Conservation (phyloP, 2,797 vertebrate species). For the Tragelaphus eurycerus region DNA sequence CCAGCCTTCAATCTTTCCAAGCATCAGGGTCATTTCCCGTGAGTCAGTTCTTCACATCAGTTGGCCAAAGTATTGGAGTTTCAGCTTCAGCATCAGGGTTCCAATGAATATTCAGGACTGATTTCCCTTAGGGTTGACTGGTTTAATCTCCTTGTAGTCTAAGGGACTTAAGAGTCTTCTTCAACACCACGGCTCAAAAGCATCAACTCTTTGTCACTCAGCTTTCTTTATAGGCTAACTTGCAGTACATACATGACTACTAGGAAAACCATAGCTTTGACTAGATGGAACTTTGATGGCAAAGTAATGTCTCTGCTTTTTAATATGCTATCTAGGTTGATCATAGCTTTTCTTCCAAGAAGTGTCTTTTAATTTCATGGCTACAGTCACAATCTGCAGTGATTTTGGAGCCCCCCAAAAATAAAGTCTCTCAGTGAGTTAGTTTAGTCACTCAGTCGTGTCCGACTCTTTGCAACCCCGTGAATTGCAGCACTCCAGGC, state of each 20-base stretch:
- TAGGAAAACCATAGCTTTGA: background rate
- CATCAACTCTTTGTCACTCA: background rate
- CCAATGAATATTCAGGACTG: background rate
- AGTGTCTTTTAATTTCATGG: background rate
- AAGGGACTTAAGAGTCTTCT: background rate
- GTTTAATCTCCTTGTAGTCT: background rate
- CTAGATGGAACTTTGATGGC: background rate
- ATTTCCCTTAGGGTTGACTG: background rate
- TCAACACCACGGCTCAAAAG: background rate
- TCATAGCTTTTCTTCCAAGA: background rate
- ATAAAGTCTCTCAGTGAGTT: too few relatives aligned
- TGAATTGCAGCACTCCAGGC: too few relatives aligned
- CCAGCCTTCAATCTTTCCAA: background rate
- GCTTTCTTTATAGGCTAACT: background rate
- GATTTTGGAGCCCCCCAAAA: too few relatives aligned
- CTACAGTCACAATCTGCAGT: too few relatives aligned
- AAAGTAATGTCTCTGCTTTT: background rate
- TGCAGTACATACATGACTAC: background rate
- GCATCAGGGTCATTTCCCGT: background rate
- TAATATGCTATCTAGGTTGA: background rate
- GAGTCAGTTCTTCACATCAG: background rate
- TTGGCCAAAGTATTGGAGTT: background rate
- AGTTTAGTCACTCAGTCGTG: too few relatives aligned
- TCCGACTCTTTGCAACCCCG: too few relatives aligned
- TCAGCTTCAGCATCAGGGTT: background rate